Base-by-base conservation (phyloP, 2,888 invertebrate species). In the Nudaria mundana region DNA sequence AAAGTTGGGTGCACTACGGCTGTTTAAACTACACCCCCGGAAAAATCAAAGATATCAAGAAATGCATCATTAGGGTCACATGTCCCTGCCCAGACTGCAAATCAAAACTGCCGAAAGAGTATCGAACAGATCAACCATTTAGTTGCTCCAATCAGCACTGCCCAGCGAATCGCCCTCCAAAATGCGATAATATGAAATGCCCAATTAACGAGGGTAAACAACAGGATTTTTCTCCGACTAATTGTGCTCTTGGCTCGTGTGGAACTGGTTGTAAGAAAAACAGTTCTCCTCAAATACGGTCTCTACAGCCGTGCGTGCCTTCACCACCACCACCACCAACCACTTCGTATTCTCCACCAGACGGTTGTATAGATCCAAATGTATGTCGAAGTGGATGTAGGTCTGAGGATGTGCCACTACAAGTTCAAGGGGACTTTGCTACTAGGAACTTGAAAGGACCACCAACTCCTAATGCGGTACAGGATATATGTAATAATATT, bases 21-120 rank as follows among this genome's bases (percentile, higher is more conserved):
- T 87, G 87, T 45, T 47, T 85, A 0, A 72, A 81, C 48, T 85
- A 79, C 48, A 83, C 84, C 0, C 81, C 81, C 7, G 84, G 83
- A 0, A 78, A 74, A 57, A 73, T 87, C 13, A 70, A 60, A 14
- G 85, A 85, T 26, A 78, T 87, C 34, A 81, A 78, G 45, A 56
- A 63, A 0, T 83, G 81, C 1, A 48, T 73, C 1, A 81, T 86
- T 18, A 70, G 66, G 43, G 69, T 87, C 0, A 73, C 65, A 0
- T 87, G 87, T n/a, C 85, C 85, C 0, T 87, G 87, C 36, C 84
- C 86, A 0, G 82, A 83, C 24, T 87, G 87, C 44, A 70, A 65
- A 26, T 68, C 76, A 0, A 36, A 39, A 8, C 15, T 53, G 6
- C 74, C 76, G 0, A 78, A 73, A 34, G 82, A 83, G 38, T 66